These are phyloP conservation scores for Drosophila yooni DNA, from an alignment of 2,888 invertebrate species.

Conservation along the genomic window DNA sequence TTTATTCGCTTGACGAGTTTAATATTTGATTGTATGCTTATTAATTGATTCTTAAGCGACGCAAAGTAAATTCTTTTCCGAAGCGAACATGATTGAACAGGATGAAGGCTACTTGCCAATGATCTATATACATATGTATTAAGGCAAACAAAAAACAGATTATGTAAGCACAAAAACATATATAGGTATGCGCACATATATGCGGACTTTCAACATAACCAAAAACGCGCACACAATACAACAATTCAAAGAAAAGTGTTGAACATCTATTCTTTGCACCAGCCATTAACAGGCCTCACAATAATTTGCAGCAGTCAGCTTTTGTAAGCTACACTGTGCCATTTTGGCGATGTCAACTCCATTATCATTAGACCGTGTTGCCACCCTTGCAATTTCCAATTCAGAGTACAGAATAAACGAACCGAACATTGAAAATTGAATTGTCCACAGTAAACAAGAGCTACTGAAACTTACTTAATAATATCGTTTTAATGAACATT, in stretches of 20 bases:
- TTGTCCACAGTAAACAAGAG: background rate
- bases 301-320: background rate
- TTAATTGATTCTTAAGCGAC: constrained; percentile 34
- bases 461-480: background rate
- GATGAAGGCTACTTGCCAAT: background rate
- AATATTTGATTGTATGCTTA: constrained; percentile 42
- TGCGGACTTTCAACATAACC: background rate
- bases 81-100: background rate
- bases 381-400: constrained; percentile 2
- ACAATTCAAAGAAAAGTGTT: background rate
- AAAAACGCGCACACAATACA: constrained; percentile 12
- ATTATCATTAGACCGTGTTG: background rate
- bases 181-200: background rate
- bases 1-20: constrained; percentile 4
- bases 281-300: background rate
- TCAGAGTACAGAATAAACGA: background rate
- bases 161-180: background rate
- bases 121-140: background rate
- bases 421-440: background rate
- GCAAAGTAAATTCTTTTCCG: constrained; percentile 26
- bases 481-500: constrained; percentile 7
- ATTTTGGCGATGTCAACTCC: background rate
- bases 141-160: background rate
- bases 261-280: background rate
- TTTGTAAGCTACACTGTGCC: background rate